These are phyloP conservation scores for Cryptus viduatorius DNA, from an alignment of 2,888 invertebrate species.

Conservation along the genomic window DNA sequence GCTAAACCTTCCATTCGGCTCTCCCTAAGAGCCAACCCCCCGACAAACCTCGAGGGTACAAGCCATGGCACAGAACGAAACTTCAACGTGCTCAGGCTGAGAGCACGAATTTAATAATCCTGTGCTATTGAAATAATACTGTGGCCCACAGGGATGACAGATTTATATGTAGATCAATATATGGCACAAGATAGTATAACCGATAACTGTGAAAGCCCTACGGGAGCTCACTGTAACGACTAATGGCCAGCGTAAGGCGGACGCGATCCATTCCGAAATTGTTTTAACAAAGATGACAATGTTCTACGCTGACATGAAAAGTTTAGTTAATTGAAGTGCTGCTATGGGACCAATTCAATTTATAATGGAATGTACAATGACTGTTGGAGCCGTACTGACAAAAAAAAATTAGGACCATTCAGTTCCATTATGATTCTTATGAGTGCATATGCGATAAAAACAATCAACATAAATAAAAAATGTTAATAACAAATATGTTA, in stretches of 20 bases:
- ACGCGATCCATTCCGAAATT: too few relatives aligned
- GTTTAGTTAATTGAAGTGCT: too few relatives aligned
- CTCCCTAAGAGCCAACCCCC: neutral
- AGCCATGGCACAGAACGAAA: neutral
- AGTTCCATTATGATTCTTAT: too few relatives aligned
- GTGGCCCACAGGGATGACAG: neutral
- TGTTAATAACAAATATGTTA: too few relatives aligned
- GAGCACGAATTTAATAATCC: slow-evolving; percentile 13
- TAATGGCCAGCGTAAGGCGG: neutral
- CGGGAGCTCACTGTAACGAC: neutral
- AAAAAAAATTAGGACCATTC: too few relatives aligned
- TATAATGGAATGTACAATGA: too few relatives aligned
- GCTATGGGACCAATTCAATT: too few relatives aligned
- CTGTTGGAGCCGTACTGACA: too few relatives aligned
- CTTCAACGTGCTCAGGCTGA: slow-evolving; percentile 16
- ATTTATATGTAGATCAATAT: slow-evolving; percentile 1
- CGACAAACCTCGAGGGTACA: neutral
- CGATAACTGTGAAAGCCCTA: neutral
- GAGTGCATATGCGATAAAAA: too few relatives aligned
- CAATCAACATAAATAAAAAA: too few relatives aligned
- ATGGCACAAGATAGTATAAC: neutral
- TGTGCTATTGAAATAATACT: neutral
- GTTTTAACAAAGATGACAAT: too few relatives aligned
- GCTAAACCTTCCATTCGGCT: slow-evolving; percentile 39
- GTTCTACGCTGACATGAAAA: too few relatives aligned